These are phyloP conservation scores for Xiphophorus couchianus DNA, from an alignment of 2,113 vertebrate species.

Conservation along the genomic window DNA sequence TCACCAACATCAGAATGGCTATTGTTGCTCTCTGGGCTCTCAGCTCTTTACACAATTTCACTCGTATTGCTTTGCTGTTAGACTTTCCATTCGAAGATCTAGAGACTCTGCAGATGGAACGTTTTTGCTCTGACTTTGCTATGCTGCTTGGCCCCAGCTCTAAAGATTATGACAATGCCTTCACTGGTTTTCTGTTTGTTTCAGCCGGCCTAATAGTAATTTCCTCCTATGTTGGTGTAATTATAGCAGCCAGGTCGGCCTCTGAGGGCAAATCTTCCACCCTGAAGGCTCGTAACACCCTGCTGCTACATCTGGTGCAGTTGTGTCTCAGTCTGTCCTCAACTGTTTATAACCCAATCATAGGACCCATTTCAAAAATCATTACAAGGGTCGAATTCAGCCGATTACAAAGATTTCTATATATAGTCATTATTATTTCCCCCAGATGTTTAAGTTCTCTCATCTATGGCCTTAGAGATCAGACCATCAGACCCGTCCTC, in stretches of 20 bases:
- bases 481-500: slow-evolving; percentile 37
- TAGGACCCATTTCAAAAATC: background rate
- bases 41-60: slow-evolving; percentile 25
- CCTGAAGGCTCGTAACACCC: slow-evolving; percentile 60
- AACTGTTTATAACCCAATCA: background rate
- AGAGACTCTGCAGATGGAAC: slow-evolving; percentile 11
- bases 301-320: slow-evolving; percentile 56
- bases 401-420: background rate
- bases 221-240: slow-evolving; percentile 62
- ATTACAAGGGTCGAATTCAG: background rate
- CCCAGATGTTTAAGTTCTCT: slow-evolving; percentile 57
- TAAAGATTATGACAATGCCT: slow-evolving; percentile 8
- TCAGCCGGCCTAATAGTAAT: slow-evolving; percentile 38
- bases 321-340: slow-evolving; percentile 8
- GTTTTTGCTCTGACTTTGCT: slow-evolving; percentile 18
- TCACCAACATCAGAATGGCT: slow-evolving; percentile 50
- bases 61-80: too few relatives aligned
- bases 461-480: slow-evolving; percentile 39
- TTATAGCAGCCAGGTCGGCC: slow-evolving; percentile 60
- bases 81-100: background rate
- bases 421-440: slow-evolving; percentile 11
- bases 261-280: slow-evolving; percentile 59
- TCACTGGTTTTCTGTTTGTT: slow-evolving; percentile 42
- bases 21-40: slow-evolving; percentile 53
- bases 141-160: background rate